Evolutionary conservation across 2,797 vertebrate species (phyloP).

Genomic region (Coracias cyanogaster): DNA sequence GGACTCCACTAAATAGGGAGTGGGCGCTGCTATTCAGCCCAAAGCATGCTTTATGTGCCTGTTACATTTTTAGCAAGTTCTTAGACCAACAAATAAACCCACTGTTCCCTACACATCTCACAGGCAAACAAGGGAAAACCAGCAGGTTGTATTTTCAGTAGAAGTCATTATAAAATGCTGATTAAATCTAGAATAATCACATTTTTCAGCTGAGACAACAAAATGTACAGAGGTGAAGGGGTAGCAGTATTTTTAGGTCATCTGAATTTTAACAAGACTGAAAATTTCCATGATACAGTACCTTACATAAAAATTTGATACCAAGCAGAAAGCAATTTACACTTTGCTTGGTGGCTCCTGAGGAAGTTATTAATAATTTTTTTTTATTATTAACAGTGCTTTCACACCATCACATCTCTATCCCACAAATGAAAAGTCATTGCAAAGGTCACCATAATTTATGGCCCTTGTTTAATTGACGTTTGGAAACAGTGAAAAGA

Average conservation of each 20-base stretch:
- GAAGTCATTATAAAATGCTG: background rate
- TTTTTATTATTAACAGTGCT: conserved; percentile 45
- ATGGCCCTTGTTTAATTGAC: conserved; percentile 42
- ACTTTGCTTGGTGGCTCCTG: conserved; percentile 23
- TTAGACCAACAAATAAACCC: background rate
- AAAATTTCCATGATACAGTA: conserved; percentile 31
- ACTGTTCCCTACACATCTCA: background rate
- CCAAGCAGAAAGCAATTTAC: conserved; percentile 65
- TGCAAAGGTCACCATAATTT: conserved; percentile 33
- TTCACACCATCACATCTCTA: conserved; percentile 21
- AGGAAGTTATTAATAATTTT: conserved; percentile 39
- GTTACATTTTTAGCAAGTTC: background rate
- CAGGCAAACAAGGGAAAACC: background rate
- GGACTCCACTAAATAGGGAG: background rate
- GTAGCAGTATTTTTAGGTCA: conserved; percentile 44
- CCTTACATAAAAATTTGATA: conserved; percentile 37
- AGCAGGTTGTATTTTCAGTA: background rate
- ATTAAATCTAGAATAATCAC: conserved; percentile 19
- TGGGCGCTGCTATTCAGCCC: accelerated
- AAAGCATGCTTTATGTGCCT: background rate
- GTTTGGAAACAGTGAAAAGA: conserved; percentile 35
- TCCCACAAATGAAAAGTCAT: conserved; percentile 39
- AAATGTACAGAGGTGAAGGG: background rate
- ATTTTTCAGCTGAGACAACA: conserved; percentile 14
- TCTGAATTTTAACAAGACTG: conserved; percentile 23